Evolutionary conservation across 92 coral and sea anemone species (phyloP).

Genomic region (Porites cylindrica): DNA sequence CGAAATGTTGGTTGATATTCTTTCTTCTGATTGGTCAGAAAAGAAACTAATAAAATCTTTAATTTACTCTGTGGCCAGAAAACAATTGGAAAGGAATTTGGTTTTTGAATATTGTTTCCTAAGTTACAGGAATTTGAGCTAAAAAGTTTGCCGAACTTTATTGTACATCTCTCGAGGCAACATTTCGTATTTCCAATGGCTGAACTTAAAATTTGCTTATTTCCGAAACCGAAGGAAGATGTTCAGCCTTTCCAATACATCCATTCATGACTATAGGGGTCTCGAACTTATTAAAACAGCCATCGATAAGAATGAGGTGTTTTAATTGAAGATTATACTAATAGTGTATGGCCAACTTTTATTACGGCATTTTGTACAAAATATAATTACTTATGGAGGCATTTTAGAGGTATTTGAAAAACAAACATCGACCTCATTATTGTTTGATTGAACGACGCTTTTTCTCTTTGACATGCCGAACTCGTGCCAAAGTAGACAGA

Average conservation of each 20-base stretch:
- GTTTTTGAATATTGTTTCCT: slow-evolving; percentile 49
- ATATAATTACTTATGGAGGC: slow-evolving; percentile 53
- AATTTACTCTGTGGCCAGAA: slow-evolving; percentile 77
- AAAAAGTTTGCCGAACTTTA: slow-evolving; percentile 12
- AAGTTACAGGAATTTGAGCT: slow-evolving; percentile 44
- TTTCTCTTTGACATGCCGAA: slow-evolving; percentile 84
- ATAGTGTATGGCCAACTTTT: slow-evolving; percentile 31
- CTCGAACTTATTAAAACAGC: slow-evolving; percentile 31
- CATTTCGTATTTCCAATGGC: slow-evolving; percentile 14
- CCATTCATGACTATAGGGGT: slow-evolving; percentile 2
- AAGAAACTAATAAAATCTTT: slow-evolving; percentile 80
- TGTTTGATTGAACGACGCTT: slow-evolving; percentile 64
- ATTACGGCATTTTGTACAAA: slow-evolving; percentile 35
- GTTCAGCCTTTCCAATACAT: not conserved
- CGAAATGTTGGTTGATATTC: slow-evolving; percentile 44
- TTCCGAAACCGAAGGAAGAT: not conserved
- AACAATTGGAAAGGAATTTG: slow-evolving; percentile 69
- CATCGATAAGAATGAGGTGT: slow-evolving; percentile 30
- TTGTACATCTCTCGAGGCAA: not conserved
- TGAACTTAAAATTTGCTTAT: not conserved
- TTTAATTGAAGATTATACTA: slow-evolving; percentile 32
- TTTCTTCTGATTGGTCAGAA: slow-evolving; percentile 71
- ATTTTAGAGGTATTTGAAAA: slow-evolving; percentile 67
- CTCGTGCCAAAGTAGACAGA: slow-evolving; percentile 36
- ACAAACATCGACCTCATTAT: slow-evolving; percentile 67